A percentile compares a stretch with the other conserved stretches of the same genome.
These are phyloP conservation scores for Drosophila ironensis DNA, from an alignment of 1,140 invertebrate genomes.

Conservation along the genomic window DNA sequence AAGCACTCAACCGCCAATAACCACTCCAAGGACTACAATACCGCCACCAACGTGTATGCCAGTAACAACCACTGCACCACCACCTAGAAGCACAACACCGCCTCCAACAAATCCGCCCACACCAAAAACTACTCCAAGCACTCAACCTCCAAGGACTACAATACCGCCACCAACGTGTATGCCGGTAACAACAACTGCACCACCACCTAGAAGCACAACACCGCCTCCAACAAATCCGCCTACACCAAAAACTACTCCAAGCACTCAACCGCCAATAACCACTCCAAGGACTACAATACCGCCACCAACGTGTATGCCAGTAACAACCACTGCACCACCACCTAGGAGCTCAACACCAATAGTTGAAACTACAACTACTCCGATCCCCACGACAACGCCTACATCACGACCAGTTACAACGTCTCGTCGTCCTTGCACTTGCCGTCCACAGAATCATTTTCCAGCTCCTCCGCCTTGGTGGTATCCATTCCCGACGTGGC, in stretches of 20 bases:
- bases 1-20: no score
- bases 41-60: background rate
- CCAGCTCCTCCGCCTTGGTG: conserved; percentile 5
- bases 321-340: background rate
- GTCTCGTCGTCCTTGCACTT: conserved; percentile 3
- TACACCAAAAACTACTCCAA: no score
- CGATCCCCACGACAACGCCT: background rate
- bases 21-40: background rate
- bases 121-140: no score
- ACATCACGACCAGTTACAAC: background rate
- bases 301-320: background rate
- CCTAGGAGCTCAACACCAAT: no score
- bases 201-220: background rate
- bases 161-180: background rate
- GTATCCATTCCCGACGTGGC: conserved; percentile 1
- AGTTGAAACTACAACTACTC: background rate
- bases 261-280: no score
- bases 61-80: background rate
- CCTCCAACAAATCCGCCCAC: no score
- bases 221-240: no score
- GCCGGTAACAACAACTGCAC: background rate
- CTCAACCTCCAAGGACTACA: background rate
- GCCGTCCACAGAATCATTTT: background rate
- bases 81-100: no score
- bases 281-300: background rate